These are phyloP conservation scores for Macaca mulatta DNA, from an alignment of 2,113 vertebrate genomes.

Conservation along the genomic window DNA sequence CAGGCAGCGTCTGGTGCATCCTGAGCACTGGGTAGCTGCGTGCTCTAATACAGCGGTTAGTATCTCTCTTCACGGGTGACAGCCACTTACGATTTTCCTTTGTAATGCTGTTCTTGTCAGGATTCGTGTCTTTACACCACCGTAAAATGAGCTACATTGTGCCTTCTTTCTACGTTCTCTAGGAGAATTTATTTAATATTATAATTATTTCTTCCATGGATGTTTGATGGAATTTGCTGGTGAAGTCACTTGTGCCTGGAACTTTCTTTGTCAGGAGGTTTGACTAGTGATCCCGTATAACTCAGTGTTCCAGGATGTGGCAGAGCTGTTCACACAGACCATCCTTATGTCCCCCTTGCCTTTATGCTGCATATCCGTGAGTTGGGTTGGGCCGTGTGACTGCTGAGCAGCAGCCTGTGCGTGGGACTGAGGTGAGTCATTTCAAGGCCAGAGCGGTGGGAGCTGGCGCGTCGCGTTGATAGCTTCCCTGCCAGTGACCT, in stretches of 20 bases:
- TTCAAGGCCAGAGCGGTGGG: background rate
- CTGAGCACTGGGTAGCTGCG: no score
- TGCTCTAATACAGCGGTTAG: accelerated
- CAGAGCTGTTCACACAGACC: no score
- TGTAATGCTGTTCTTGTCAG: background rate
- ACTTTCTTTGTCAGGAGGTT: background rate
- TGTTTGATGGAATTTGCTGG: background rate
- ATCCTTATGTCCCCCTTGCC: accelerated
- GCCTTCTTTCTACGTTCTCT: no score
- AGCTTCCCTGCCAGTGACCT: background rate
- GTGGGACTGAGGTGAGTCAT: no score
- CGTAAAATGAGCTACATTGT: accelerated
- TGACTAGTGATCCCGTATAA: no score
- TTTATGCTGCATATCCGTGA: background rate
- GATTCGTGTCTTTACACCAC: accelerated
- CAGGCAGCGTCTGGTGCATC: background rate
- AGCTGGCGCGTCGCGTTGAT: background rate
- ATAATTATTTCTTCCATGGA: background rate
- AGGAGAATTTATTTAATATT: no score
- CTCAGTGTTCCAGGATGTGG: no score
- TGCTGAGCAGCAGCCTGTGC: background rate
- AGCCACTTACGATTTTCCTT: accelerated
- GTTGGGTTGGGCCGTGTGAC: background rate
- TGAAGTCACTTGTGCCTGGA: background rate
- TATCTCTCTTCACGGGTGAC: background rate